Conservation (phyloP, 2,113 vertebrate species). For the Setophaga coronata region DNA sequence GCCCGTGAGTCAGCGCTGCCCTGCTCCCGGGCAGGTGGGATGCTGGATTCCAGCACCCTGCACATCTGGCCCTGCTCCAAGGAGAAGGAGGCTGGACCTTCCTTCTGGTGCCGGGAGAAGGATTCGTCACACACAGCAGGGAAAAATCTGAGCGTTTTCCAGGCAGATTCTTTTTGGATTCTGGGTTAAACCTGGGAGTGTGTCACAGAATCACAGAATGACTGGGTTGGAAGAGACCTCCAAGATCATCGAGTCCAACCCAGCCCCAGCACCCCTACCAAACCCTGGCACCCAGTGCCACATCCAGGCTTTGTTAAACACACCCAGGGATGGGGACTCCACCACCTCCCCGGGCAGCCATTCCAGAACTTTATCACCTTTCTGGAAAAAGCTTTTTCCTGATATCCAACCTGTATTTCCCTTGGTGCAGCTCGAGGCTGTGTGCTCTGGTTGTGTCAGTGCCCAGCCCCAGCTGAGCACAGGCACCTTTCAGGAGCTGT, state of each 20-base stretch:
- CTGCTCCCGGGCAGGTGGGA: not conserved
- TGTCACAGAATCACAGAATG: not conserved
- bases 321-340: no score
- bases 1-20: not conserved
- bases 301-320: no score
- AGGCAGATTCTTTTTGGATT: not conserved
- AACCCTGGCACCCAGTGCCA: not conserved
- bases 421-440: no score
- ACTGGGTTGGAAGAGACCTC: not conserved
- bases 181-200: not conserved
- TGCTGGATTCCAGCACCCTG: not conserved
- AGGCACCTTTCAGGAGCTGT: no score
- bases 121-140: not conserved
- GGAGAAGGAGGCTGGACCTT: not conserved
- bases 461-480: no score
- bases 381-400: no score
- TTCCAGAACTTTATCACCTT: no score
- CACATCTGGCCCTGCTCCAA: not conserved
- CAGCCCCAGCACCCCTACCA: not conserved
- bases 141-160: not conserved
- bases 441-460: no score
- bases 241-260: not conserved
- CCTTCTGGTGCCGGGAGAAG: not conserved
- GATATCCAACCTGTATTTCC: no score
- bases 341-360: no score